Conservation (phyloP, 1,140 invertebrate species). For the Sesamia nonagrioides region DNA sequence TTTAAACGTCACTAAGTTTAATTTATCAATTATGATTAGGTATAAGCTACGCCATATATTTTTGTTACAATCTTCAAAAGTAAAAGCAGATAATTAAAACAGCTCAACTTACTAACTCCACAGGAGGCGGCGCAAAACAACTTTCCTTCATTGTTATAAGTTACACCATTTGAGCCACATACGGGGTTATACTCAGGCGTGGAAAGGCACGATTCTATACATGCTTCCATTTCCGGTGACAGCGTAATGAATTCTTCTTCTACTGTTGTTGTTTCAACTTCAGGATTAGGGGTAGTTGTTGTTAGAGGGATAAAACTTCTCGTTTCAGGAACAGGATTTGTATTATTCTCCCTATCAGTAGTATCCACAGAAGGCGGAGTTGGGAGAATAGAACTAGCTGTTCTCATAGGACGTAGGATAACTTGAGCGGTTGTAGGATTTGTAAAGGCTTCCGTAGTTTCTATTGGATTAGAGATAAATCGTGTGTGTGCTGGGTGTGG, state of each 20-base stretch:
- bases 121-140: slow-evolving; percentile 85
- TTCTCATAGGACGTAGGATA: no score
- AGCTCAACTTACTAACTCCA: slow-evolving; percentile 47
- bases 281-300: background rate
- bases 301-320: background rate
- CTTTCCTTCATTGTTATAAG: slow-evolving; percentile 89
- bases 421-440: background rate
- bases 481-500: background rate
- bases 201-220: slow-evolving; percentile 80
- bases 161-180: slow-evolving; percentile 89
- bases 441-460: background rate
- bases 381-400: no score
- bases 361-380: background rate
- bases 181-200: slow-evolving; percentile 90
- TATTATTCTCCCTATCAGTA: background rate
- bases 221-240: slow-evolving; percentile 52
- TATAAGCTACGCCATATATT: background rate
- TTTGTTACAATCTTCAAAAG: background rate
- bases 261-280: background rate
- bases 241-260: background rate
- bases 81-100: background rate
- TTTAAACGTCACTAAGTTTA: no score
- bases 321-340: background rate
- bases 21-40: no score
- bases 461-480: background rate